Evolutionary conservation across 2,888 invertebrate species (phyloP), one percentile per base, ranked within the genome.

Genomic region (Spatulosminthurus flaviceps): DNA sequence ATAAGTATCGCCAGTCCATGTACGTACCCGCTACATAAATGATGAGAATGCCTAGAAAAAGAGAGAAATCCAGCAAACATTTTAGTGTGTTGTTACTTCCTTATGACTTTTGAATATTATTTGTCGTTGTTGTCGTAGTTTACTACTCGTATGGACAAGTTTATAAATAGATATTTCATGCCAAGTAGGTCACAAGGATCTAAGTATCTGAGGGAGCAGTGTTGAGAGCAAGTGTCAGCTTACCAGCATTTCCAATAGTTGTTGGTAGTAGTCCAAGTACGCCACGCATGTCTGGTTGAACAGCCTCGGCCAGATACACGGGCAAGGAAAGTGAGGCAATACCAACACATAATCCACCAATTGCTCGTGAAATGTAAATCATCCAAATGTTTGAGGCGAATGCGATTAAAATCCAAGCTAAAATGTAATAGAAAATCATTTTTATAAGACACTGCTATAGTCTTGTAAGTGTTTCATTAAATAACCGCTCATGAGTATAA

Each of bases 221-320:
- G n/a, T n/a, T n/a, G 16, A 70, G n/a, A 66, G 22, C 1, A 66
- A 28, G 24, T 21, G 34, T 28, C 75, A 21, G 84, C 87, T 87
- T 85, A 89, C 90, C 94, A 81, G 92, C 92, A 86, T 95, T 95
- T 88, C 95, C 95, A 78, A 95, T 92, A 0, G 93, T 94, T 28
- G 95, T 95, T 0, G 95, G 95, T 83, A 95, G 87, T 67, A 96
- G 89, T 61, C 97, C 97, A 41, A 97, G 89, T n/a, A 94, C 92
- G 11, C 97, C 97, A 80, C 97, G 90, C 19, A 96, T 93, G 89
- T 96, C 95, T 1, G 96, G 93, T 87, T 96, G 95, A 43, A 96
- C 90, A 0, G 95, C 94, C 89, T 97, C 97, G 41, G 96, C 96
- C 77, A 97, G 91, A 87, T 97, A 97, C 1, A 97, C 95, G 0